Percentiles rank a stretch among this genome's conserved stretches.
These are phyloP conservation scores for Drosophila pandora DNA, from an alignment of 1,140 invertebrate species.

Conservation along the genomic window DNA sequence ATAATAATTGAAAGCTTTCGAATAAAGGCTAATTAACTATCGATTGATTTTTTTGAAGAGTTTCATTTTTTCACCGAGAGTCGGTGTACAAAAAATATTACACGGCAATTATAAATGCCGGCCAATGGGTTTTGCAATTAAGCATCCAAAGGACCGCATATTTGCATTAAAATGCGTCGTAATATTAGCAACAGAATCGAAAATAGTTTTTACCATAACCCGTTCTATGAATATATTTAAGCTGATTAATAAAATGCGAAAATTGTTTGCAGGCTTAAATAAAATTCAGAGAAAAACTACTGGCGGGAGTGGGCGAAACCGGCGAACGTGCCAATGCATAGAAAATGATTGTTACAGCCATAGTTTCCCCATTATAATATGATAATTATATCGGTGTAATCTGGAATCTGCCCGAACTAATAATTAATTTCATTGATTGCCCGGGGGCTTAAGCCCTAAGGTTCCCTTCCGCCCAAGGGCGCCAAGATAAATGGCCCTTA, in stretches of 20 bases:
- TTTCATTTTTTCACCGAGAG: constrained; percentile 6
- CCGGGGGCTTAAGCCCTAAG: background rate
- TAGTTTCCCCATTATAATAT: constrained; percentile 44
- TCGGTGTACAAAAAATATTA: constrained; percentile 40
- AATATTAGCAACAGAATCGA: constrained; percentile 54
- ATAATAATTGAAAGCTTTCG: constrained; percentile 5
- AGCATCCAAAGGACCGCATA: constrained; percentile 72
- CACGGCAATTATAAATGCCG: constrained; percentile 61
- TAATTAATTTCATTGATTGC: constrained; percentile 70
- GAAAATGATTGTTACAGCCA: constrained; percentile 20
- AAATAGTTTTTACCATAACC: constrained; percentile 31
- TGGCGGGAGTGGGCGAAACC: background rate
- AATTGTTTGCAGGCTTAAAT: constrained; percentile 51
- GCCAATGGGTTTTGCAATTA: constrained; percentile 65
- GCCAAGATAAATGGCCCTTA: constrained; percentile 34
- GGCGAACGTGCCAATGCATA: constrained; percentile 40
- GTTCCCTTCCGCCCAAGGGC: background rate
- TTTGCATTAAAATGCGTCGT: constrained; percentile 65
- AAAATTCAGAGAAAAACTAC: constrained; percentile 42
- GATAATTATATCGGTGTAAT: constrained; percentile 51
- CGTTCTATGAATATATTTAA: constrained; percentile 40
- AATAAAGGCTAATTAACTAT: constrained; percentile 73
- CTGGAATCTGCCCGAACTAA: constrained; percentile 46
- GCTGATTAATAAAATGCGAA: constrained; percentile 63
- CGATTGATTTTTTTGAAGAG: constrained; percentile 55